These are phyloP conservation scores for Aegypius monachus DNA, from an alignment of 2,113 vertebrate genomes.

Conservation along the genomic window DNA sequence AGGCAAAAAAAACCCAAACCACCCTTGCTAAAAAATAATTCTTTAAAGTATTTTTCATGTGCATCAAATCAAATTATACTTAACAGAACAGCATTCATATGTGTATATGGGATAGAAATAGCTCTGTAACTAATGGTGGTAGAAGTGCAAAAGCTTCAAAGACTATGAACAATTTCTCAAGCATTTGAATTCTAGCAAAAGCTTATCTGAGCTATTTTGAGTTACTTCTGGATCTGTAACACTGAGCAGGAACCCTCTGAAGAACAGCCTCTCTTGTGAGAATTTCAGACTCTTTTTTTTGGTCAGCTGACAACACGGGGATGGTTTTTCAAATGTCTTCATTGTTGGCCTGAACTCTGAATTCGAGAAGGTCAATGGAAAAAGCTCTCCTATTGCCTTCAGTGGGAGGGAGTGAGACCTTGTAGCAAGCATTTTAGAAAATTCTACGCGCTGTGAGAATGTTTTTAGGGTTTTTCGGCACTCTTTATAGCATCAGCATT, in stretches of 20 bases:
- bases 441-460: not conserved
- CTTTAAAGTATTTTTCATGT: constrained; percentile 2
- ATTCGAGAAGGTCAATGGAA: not conserved
- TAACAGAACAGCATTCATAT: not conserved
- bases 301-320: not conserved
- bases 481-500: not conserved
- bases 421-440: not conserved
- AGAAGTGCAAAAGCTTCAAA: constrained; percentile 6
- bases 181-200: not conserved
- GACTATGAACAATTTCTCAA: not conserved
- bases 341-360: not conserved
- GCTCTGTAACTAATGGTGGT: not conserved
- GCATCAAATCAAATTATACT: not conserved
- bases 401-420: not conserved
- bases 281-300: not conserved
- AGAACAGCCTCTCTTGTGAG: not conserved
- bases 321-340: not conserved
- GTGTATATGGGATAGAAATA: not conserved
- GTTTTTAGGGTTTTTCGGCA: not conserved
- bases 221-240: not conserved
- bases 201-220: not conserved
- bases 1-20: not conserved
- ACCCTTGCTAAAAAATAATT: not conserved
- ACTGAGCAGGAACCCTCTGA: not conserved
- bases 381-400: not conserved